Evolutionary conservation across 1,140 invertebrate genomes (phyloP), one percentile per base, ranked within the genome.

Genomic region (Megathymus violae): DNA sequence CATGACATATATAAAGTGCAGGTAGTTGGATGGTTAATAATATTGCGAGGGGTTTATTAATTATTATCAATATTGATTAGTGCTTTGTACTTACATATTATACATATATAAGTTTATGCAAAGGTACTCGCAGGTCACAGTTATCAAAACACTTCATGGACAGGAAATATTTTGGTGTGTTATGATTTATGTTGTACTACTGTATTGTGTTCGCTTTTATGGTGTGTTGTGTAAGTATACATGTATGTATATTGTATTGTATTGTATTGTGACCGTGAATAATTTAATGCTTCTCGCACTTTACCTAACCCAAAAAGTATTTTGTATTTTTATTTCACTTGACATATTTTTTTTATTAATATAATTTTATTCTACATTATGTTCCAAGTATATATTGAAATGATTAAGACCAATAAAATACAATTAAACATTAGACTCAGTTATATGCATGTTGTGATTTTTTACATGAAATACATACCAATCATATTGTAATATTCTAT

Each of bases 61-160:
- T n/a, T n/a, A n/a, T n/a, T n/a, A n/a, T n/a, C n/a, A n/a, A n/a
- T n/a, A n/a, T n/a, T n/a, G n/a, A n/a, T n/a, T n/a, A n/a, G n/a
- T n/a, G n/a, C n/a, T n/a, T n/a, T n/a, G n/a, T n/a, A n/a, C n/a
- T n/a, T n/a, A n/a, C n/a, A n/a, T n/a, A n/a, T n/a, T n/a, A n/a
- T n/a, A n/a, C n/a, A n/a, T n/a, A n/a, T n/a, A n/a, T n/a, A n/a
- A n/a, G n/a, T n/a, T n/a, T n/a, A n/a, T n/a, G n/a, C n/a, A n/a
- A n/a, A n/a, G n/a, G 19, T 43, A 19, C 5, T 10, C 36, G 14
- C 47, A 54, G 16, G 19, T 59, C 50, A 65, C 47, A 59, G 65
- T 68, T 82, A 78, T 80, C 82, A 76, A 77, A 79, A 83, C 80
- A 89, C 83, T 82, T 86, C 86, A 88, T 89, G 87, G 87, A 89